phyloP scores from a whole-genome alignment of 2,113 vertebrate genomes.

The Corythoichthys haematopterus region DNA sequence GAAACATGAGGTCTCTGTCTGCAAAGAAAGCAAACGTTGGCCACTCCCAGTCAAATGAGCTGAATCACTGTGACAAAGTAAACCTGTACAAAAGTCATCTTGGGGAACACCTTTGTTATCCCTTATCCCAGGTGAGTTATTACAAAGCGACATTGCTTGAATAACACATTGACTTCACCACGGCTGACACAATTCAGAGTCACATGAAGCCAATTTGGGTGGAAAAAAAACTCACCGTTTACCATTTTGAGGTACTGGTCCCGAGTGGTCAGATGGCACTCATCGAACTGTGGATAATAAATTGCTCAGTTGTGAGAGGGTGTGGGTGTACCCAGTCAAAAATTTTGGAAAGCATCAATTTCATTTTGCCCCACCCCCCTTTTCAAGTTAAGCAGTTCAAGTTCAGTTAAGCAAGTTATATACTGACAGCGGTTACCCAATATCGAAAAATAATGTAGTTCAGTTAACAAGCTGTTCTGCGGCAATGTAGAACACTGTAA shows the following conservation, averaged over 20 bases:
- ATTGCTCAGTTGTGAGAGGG: not conserved
- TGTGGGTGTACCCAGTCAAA: not conserved
- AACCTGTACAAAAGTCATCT: not conserved
- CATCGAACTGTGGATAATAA: conserved; percentile 78
- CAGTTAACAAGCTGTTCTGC: too few species aligned
- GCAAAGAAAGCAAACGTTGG: not conserved
- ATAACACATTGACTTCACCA: not conserved
- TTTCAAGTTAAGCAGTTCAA: too few species aligned
- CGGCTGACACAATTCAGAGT: not conserved
- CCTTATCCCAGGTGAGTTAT: not conserved
- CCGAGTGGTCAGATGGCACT: conserved; percentile 73
- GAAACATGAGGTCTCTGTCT: conserved; percentile 80
- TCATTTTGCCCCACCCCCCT: too few species aligned
- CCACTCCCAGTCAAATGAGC: conserved; percentile 2
- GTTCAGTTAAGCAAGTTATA: too few species aligned
- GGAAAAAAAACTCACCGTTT: conserved; percentile 66
- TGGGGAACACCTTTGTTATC: not conserved
- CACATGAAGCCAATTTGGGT: not conserved
- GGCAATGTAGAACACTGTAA: too few species aligned
- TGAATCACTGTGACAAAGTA: not conserved
- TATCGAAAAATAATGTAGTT: too few species aligned
- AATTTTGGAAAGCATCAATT: not conserved
- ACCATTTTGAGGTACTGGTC: conserved; percentile 78
- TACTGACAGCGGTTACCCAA: too few species aligned
- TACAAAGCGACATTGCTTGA: not conserved